Evolutionary conservation across 2,888 invertebrate species (phyloP).

Genomic region (Xestia sexstrigata): DNA sequence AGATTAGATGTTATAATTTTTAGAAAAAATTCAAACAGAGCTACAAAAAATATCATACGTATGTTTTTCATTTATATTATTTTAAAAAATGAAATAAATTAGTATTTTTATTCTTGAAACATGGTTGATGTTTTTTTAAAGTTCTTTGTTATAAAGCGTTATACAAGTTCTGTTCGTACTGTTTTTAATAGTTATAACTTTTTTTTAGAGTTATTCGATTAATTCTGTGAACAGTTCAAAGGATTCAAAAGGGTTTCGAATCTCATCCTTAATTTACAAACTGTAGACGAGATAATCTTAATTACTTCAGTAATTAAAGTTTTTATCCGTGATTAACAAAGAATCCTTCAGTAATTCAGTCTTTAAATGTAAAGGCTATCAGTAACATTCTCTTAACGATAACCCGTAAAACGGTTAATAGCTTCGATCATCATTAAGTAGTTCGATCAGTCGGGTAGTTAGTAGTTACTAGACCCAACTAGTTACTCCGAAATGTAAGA

Average conservation of each 20-base stretch:
- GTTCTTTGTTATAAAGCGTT: not conserved
- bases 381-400: slow-evolving; percentile 67
- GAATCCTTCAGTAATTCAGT: slow-evolving; percentile 49
- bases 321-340: slow-evolving; percentile 45
- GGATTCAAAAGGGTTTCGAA: slow-evolving; percentile 13
- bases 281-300: slow-evolving; percentile 39
- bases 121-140: not conserved
- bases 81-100: not conserved
- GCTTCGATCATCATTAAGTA: slow-evolving; percentile 71
- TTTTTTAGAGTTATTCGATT: not conserved
- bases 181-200: not conserved
- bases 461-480: slow-evolving; percentile 53
- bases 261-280: slow-evolving; percentile 43
- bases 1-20: not conserved
- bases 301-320: slow-evolving; percentile 53
- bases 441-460: slow-evolving; percentile 60
- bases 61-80: not conserved
- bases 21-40: not conserved
- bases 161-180: not conserved
- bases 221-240: not conserved
- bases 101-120: no score
- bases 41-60: not conserved
- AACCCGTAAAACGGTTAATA: slow-evolving; percentile 60
- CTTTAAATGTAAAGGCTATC: slow-evolving; percentile 62
- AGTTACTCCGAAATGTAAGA: slow-evolving; percentile 59